phyloP scores from a whole-genome alignment of 2,113 vertebrate genomes.

The Benitochromis conjunctus region DNA sequence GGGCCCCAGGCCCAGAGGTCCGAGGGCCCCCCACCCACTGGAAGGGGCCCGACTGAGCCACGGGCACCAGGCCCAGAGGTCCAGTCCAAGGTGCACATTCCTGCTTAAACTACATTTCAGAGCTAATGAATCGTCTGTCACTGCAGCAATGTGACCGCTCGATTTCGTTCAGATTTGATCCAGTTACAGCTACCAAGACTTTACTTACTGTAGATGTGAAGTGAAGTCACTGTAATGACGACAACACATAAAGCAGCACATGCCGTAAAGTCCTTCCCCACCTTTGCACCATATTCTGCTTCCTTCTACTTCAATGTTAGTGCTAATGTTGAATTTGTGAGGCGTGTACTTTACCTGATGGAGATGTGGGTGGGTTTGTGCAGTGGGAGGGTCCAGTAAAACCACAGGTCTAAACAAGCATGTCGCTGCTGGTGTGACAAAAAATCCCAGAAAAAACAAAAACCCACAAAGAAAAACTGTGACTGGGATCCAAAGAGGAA shows the following conservation, averaged over 20 bases:
- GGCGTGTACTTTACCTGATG: constrained; percentile 25
- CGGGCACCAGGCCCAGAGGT: too few species aligned
- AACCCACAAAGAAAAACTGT: neutral
- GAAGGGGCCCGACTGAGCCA: too few species aligned
- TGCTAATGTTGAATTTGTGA: neutral
- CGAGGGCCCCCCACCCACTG: too few species aligned
- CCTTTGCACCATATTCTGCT: neutral
- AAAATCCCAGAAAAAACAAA: neutral
- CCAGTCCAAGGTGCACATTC: neutral
- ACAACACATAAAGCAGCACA: neutral
- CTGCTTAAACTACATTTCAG: neutral
- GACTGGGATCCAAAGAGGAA: constrained; percentile 16
- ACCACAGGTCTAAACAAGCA: constrained; percentile 5
- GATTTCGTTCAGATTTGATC: neutral
- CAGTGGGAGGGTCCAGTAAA: neutral
- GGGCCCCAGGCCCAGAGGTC: too few species aligned
- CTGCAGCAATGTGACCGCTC: neutral
- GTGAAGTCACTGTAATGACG: neutral
- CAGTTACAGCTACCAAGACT: neutral
- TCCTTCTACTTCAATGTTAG: neutral
- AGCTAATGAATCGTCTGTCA: neutral
- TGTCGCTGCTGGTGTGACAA: neutral
- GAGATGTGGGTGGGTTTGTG: neutral
- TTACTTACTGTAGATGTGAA: neutral
- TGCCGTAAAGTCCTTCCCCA: neutral